phyloP scores from a whole-genome alignment of 2,797 vertebrate genomes.

The Coranthus polyacanthus region DNA sequence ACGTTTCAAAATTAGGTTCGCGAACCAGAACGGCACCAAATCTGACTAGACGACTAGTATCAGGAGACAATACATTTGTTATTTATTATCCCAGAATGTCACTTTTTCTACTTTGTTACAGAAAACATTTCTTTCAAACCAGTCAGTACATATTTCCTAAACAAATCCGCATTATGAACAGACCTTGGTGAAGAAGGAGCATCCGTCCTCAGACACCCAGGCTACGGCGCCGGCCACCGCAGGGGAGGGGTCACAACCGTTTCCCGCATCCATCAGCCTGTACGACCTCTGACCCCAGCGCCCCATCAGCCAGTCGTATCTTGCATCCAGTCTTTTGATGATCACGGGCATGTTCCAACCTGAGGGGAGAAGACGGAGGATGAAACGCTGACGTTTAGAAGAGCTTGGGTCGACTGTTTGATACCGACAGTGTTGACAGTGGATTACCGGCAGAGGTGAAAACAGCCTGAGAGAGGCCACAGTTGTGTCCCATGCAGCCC shows the following conservation, averaged over 20 bases:
- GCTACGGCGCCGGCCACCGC: conserved; percentile 76
- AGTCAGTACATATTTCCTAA: neutral
- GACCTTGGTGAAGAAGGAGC: conserved; percentile 88
- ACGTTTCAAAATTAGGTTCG: too few relatives aligned
- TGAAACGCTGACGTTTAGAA: neutral
- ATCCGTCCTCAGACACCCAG: conserved; percentile 84
- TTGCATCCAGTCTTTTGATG: conserved; percentile 81
- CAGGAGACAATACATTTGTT: too few relatives aligned
- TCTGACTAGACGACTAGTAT: too few relatives aligned
- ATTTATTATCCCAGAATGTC: too few relatives aligned
- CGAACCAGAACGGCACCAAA: too few relatives aligned
- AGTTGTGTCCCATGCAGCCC: conserved; percentile 76
- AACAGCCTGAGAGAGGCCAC: conserved; percentile 77
- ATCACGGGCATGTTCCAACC: conserved; percentile 79
- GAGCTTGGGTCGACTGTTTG: too few relatives aligned
- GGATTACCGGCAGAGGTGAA: conserved; percentile 79
- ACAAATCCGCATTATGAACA: neutral
- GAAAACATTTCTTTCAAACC: too few relatives aligned
- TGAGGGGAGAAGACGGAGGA: conserved; percentile 51
- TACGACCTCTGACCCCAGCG: conserved; percentile 66
- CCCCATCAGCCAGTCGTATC: conserved; percentile 84
- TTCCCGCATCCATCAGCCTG: conserved; percentile 73
- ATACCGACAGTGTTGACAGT: too few relatives aligned
- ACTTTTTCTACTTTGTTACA: too few relatives aligned
- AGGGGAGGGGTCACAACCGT: conserved; percentile 74